Conservation (phyloP, 2,888 invertebrate genomes). For the Meliscaeva auricollis region DNA sequence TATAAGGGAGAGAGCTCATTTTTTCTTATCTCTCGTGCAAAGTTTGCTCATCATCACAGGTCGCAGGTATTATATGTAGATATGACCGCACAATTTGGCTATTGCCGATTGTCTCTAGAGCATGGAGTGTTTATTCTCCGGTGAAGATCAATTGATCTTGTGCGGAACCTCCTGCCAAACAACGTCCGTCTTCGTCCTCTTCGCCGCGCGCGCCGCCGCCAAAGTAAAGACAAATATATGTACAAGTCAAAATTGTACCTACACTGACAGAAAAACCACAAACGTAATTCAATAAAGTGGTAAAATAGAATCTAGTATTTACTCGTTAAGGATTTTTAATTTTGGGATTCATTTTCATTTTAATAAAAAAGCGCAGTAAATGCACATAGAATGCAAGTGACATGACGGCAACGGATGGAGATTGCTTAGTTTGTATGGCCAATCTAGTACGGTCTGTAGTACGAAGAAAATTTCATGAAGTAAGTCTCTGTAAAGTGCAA, state of each 20-base stretch:
- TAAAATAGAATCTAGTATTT: background rate
- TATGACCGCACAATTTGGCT: slow-evolving; percentile 62
- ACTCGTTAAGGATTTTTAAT: background rate
- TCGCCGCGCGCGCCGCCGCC: background rate
- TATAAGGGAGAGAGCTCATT: slow-evolving; percentile 25
- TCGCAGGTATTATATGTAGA: slow-evolving; percentile 47
- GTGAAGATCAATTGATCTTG: slow-evolving; percentile 65
- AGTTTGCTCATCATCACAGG: slow-evolving; percentile 57
- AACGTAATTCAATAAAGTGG: background rate
- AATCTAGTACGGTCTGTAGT: no score
- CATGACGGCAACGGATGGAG: no score
- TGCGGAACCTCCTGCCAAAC: slow-evolving; percentile 46
- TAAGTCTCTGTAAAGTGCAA: no score
- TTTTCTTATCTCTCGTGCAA: slow-evolving; percentile 53
- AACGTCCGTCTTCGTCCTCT: background rate
- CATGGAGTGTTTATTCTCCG: slow-evolving; percentile 55
- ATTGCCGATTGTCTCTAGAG: slow-evolving; percentile 51
- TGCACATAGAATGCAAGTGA: no score
- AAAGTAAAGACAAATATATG: slow-evolving; percentile 43
- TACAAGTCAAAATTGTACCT: background rate
- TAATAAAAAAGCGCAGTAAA: no score
- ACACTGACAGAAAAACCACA: slow-evolving; percentile 2
- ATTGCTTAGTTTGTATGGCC: no score
- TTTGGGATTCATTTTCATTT: no score
- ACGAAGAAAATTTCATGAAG: no score